Percentiles rank a stretch among this genome's conserved stretches.
Conservation (phyloP, 2,888 invertebrate genomes). For the Parnassius glacialis region DNA sequence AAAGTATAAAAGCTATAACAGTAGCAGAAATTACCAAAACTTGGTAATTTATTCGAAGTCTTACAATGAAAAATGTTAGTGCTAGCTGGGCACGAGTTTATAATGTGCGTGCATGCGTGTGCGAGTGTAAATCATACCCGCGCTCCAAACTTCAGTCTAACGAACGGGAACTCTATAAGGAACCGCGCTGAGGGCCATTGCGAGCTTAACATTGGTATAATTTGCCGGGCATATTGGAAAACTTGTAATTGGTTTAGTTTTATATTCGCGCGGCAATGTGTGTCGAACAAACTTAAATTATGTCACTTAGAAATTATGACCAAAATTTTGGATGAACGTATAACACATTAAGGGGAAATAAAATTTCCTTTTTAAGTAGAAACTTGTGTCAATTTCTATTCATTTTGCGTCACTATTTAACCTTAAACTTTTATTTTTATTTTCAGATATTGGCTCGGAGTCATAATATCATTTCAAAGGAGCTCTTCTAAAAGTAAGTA, state of each 20-base stretch:
- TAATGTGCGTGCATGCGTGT: constrained; percentile 36
- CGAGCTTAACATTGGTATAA: constrained; percentile 69
- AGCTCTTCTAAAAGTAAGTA: constrained; percentile 70
- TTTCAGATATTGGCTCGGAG: constrained; percentile 77
- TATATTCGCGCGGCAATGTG: constrained; percentile 64
- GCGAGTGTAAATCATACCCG: constrained; percentile 37
- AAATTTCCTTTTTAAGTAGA: too few species aligned
- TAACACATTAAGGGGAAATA: too few species aligned
- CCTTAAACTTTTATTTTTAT: constrained; percentile 34
- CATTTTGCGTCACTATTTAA: constrained; percentile 3
- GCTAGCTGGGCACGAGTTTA: constrained; percentile 26
- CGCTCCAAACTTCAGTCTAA: constrained; percentile 53
- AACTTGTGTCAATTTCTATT: background rate
- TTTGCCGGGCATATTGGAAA: constrained; percentile 73
- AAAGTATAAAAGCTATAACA: constrained; percentile 1
- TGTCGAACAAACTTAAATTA: constrained; percentile 51
- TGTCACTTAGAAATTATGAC: constrained; percentile 20
- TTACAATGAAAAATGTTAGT: constrained; percentile 6
- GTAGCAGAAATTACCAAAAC: constrained; percentile 13
- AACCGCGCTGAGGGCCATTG: constrained; percentile 57
- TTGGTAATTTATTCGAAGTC: constrained; percentile 13
- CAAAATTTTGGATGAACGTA: constrained; percentile 14
- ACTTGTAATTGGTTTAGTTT: constrained; percentile 78
- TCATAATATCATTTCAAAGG: constrained; percentile 70
- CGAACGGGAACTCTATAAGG: constrained; percentile 48